Conservation (phyloP, 2,888 invertebrate species). For the Erebia palarica region DNA sequence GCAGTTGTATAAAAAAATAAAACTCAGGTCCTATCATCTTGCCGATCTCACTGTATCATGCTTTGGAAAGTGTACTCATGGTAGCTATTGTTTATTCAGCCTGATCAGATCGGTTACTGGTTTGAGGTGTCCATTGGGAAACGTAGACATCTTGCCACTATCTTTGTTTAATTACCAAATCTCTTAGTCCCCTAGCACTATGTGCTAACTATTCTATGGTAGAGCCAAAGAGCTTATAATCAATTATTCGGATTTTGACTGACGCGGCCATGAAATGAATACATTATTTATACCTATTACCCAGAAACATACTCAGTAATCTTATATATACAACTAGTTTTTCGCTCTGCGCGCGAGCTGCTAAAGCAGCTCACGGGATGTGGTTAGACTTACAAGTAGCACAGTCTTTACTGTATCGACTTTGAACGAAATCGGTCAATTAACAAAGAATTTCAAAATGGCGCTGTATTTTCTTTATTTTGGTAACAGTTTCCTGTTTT, state of each 20-base stretch:
- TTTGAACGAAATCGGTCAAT: too few species aligned
- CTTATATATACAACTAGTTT: too few species aligned
- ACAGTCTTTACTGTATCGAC: too few species aligned
- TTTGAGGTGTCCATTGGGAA: neutral
- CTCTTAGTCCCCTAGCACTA: neutral
- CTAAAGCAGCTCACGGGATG: too few species aligned
- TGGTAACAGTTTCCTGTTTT: too few species aligned
- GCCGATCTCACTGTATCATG: neutral
- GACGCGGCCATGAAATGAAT: neutral
- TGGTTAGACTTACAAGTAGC: too few species aligned
- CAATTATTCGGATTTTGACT: neutral
- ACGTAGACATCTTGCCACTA: neutral
- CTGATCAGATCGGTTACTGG: neutral
- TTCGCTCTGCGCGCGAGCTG: too few species aligned
- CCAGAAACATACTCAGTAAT: too few species aligned
- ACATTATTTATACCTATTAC: neutral
- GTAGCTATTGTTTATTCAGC: slow-evolving; percentile 3
- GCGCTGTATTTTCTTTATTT: too few species aligned
- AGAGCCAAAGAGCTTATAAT: neutral
- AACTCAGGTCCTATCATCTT: neutral
- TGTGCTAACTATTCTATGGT: neutral
- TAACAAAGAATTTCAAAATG: too few species aligned
- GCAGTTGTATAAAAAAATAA: too few species aligned
- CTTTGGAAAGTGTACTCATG: neutral
- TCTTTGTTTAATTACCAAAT: slow-evolving; percentile 9